Conservation (phyloP, 2,797 vertebrate genomes). For the Crenichthys baileyi region DNA sequence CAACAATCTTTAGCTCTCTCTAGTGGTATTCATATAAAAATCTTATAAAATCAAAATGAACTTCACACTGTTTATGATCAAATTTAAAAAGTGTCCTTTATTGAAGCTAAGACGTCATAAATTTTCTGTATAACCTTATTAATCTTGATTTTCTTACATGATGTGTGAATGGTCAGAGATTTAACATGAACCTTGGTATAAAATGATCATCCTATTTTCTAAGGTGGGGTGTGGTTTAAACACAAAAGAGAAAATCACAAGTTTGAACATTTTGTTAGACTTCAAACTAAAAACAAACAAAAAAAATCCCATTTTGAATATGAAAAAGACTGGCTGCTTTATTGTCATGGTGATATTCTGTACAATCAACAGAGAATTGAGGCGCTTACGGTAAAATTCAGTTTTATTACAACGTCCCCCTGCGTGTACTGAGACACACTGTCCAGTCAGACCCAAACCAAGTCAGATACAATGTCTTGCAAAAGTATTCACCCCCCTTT, state of each 20-base stretch:
- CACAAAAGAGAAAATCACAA: background rate
- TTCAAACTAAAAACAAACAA: background rate
- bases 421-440: conserved; percentile 69
- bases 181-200: background rate
- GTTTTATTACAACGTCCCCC: conserved; percentile 18
- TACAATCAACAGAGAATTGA: conserved; percentile 74
- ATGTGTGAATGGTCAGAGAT: background rate
- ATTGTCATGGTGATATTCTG: conserved; percentile 71
- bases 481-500: too few relatives aligned
- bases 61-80: background rate
- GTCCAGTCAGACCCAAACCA: conserved; percentile 32
- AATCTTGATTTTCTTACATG: background rate
- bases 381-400: conserved; percentile 71
- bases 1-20: background rate
- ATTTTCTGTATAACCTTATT: background rate
- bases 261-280: background rate
- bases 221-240: too few relatives aligned
- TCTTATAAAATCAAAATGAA: background rate
- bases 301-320: conserved; percentile 18
- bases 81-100: background rate
- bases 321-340: conserved; percentile 74
- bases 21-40: background rate
- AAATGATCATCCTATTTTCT: background rate
- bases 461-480: background rate
- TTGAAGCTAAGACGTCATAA: background rate